Evolutionary conservation across 2,113 vertebrate genomes (phyloP).

Genomic region (Colius striatus): DNA sequence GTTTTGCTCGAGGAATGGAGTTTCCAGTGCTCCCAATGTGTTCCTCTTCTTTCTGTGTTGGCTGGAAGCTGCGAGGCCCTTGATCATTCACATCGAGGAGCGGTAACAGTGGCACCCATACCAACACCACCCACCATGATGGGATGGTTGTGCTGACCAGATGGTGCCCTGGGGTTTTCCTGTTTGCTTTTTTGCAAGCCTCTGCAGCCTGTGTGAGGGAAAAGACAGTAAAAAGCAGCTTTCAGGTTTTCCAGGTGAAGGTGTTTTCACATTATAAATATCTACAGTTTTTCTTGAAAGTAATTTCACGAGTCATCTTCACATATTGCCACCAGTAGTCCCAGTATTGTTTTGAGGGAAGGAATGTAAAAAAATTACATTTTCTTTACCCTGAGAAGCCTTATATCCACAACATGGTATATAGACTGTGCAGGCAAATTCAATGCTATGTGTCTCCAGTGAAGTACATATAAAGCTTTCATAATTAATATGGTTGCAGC

Average conservation of each 20-base stretch:
- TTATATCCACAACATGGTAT: background rate
- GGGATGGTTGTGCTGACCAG: fast-evolving
- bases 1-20: background rate
- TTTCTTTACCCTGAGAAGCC: background rate
- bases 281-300: background rate
- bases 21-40: fast-evolving
- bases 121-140: background rate
- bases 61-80: background rate
- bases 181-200: background rate
- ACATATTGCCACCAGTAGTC: background rate
- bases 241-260: background rate
- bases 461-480: conserved; percentile 16
- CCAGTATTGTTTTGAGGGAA: background rate
- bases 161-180: background rate
- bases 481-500: conserved; percentile 15
- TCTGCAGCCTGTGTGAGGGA: background rate
- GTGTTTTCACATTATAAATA: background rate
- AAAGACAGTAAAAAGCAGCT: background rate
- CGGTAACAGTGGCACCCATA: fast-evolving
- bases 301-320: background rate
- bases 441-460: background rate
- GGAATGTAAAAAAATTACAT: background rate
- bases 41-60: background rate
- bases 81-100: fast-evolving
- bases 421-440: background rate